Percentiles rank a stretch among this genome's conserved stretches.
Evolutionary conservation across 1,140 invertebrate species (phyloP).

Genomic region (Cardiocondyla obscurior): DNA sequence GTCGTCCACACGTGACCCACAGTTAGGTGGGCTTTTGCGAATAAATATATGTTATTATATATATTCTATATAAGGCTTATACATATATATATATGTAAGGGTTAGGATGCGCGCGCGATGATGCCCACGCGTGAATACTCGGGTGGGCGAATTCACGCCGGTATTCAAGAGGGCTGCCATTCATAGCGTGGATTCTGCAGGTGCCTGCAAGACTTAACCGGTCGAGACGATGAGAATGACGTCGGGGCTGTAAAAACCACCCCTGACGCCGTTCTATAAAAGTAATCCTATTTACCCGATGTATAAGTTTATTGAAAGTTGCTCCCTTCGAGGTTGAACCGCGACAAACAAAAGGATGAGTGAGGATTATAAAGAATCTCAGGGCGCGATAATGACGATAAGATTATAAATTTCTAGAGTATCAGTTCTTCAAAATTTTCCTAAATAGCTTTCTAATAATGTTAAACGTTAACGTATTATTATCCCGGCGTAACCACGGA

Average conservation of each 20-base stretch:
- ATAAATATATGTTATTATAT: conserved; percentile 7
- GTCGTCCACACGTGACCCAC: conserved; percentile 45
- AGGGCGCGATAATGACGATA: conserved; percentile 7
- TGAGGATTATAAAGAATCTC: conserved; percentile 36
- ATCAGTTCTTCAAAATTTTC: background rate
- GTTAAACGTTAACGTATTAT: background rate
- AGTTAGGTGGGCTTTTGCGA: conserved; percentile 14
- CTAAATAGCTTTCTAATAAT: background rate
- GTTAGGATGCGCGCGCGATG: conserved; percentile 22
- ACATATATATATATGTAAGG: conserved; percentile 2
- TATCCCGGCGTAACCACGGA: too few species aligned
- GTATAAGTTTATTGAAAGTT: conserved; percentile 54
- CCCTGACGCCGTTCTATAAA: conserved; percentile 50
- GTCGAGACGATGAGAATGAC: conserved; percentile 54
- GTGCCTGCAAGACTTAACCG: conserved; percentile 42
- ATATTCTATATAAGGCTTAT: too few species aligned
- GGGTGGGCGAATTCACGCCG: conserved; percentile 56
- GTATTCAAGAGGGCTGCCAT: conserved; percentile 52
- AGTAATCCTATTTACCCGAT: conserved; percentile 50
- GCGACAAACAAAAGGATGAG: conserved; percentile 13
- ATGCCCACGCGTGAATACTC: conserved; percentile 60
- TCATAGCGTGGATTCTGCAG: conserved; percentile 54
- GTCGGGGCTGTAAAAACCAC: conserved; percentile 55
- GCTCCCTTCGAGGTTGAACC: conserved; percentile 22
- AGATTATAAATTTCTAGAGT: conserved; percentile 21